Percentiles rank a stretch among this genome's conserved stretches.
These are phyloP conservation scores for Corythornis leucogaster DNA, from an alignment of 2,797 vertebrate genomes.

Conservation along the genomic window DNA sequence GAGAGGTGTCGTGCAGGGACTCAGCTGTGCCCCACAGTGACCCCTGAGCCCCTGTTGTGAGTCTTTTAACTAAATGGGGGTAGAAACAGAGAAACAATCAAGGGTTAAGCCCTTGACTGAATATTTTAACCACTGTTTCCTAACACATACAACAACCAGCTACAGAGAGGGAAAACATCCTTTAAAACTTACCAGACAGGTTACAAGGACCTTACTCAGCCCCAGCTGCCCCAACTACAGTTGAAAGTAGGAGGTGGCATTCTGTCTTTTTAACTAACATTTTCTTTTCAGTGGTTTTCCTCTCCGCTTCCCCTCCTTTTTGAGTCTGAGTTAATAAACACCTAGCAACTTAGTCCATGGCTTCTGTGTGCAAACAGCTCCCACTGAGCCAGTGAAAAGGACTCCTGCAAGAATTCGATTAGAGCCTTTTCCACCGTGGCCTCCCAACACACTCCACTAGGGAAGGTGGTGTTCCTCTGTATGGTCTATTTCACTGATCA, in stretches of 20 bases:
- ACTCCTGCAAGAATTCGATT: background rate
- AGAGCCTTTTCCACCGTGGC: background rate
- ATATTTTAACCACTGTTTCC: slow-evolving; percentile 44
- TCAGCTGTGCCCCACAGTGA: background rate
- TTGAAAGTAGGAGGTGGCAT: background rate
- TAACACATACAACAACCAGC: background rate
- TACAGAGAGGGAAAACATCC: slow-evolving; percentile 38
- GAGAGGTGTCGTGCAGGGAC: background rate
- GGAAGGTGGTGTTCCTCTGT: background rate
- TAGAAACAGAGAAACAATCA: background rate
- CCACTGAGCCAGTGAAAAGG: slow-evolving; percentile 35
- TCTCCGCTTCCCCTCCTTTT: slow-evolving; percentile 3
- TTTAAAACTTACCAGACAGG: slow-evolving; percentile 38
- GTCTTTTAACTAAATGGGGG: background rate
- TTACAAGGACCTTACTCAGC: background rate
- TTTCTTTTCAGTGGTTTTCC: background rate
- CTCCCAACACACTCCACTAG: background rate
- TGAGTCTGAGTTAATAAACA: slow-evolving; percentile 51
- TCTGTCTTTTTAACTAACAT: background rate
- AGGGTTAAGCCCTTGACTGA: slow-evolving; percentile 25
- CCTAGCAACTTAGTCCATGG: background rate
- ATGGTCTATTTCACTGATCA: accelerated
- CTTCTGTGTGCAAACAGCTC: slow-evolving; percentile 56
- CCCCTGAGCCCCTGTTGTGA: background rate
- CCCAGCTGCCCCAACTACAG: background rate